Evolutionary conservation across 2,888 invertebrate genomes (phyloP), one percentile per base, ranked within the genome.

Genomic region (Bombylius discolor): DNA sequence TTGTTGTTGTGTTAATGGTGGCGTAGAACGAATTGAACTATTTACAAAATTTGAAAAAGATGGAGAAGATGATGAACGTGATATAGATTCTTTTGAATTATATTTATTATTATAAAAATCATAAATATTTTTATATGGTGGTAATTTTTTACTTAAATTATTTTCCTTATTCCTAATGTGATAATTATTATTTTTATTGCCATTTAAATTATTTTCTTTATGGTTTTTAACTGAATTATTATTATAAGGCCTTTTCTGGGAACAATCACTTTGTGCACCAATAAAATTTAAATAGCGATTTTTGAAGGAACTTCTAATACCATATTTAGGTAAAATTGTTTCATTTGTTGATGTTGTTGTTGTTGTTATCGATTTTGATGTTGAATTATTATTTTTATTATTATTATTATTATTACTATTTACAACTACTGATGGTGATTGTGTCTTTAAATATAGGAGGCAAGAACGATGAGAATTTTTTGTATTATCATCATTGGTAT

Each of bases 211-310:
- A 57, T 73, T 72, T 63, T 73, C 73, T 62, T 73, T 73, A 59
- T 68, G 66, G 56, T 65, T 60, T 59, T 68, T 66, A 52, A 65
- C 65, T 51, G 66, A n/a, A n/a, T n/a, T 64, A 52, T 68, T 64
- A 58, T 73, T 64, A 58, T 73, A 72, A 53, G 70, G 64, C 32
- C 74, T 71, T 61, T 74, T 73, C 61, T 74, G 71, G 39, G 68
- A 65, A 48, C 60, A 62, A 57, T 56, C 58, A 3, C 48, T 55
- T n/a, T 14, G 7, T 5, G 47, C 36, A 39, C 50, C 31, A 47
- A 31, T 8, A 13, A 45, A 46, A 8, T 55, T 44, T 14, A 42
- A 23, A 14, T 49, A 46, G 33, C 34, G 45, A 23, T 54, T 54
- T 13, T 56, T 56, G 23, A 56, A 56, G 55, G 55, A 62, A 61